Evolutionary conservation across 1,140 invertebrate species (phyloP), one percentile per base, ranked within the genome.

Genomic region (Hylaeus anthracinus): DNA sequence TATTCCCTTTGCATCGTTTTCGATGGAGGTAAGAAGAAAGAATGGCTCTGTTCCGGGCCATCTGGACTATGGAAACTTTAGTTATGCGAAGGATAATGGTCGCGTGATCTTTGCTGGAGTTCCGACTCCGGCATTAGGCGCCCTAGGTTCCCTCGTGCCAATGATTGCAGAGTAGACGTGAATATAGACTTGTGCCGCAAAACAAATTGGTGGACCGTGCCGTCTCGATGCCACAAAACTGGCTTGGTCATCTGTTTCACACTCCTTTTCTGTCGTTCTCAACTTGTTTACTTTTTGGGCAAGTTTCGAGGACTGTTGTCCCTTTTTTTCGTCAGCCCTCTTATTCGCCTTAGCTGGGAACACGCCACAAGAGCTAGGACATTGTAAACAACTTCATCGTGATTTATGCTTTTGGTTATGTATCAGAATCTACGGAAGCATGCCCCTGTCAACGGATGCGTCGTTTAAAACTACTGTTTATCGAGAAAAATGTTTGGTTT

Each of bases 31-130:
- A 53, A 65, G 61, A 61, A 45, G 64, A 58, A 66, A 51, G 41
- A 26, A 43, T 12, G 60, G 15, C 48, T 41, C 37, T 15, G 56
- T 72, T 73, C 64, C 78, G 37, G 63, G 70, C 83, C 87, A 87
- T 87, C 87, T 88, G 87, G 83, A 56, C 55, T 65, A 82, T 48
- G 75, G 65, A 86, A 73, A 69, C 71, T 65, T 70, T 72, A 69
- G 75, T 84, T 81, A 84, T 70, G 79, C 67, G 60, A 67, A 61
- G 73, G 72, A 84, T 85, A 88, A 85, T 86, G 81, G 79, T 88
- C 76, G 87, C 85, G 87, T 85, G 87, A 88, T 86, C 72, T 55
- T 72, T 48, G 41, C 43, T n/a, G 12, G 61, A 14, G 64, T 37
- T 61, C 56, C 5, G 58, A n/a, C 64, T 48, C 53, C n/a, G 61